These are phyloP conservation scores for Diadophis punctatus DNA, from an alignment of 2,113 vertebrate genomes.

Conservation along the genomic window DNA sequence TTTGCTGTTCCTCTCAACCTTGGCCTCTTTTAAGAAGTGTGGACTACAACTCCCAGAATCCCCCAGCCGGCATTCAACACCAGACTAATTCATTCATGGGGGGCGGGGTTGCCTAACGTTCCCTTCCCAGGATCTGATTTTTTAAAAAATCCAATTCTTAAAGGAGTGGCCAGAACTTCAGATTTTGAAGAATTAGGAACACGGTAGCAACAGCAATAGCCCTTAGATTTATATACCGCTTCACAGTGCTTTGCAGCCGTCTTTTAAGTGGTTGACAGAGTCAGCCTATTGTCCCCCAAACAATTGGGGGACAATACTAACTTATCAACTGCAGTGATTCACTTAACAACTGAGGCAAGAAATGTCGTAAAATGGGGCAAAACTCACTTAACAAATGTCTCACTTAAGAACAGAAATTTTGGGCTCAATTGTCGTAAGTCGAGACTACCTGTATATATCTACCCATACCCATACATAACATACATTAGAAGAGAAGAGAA, in stretches of 20 bases:
- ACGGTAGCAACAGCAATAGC: neutral
- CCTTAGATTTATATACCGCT: neutral
- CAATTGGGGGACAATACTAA: no score
- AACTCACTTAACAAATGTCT: no score
- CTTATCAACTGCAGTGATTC: no score
- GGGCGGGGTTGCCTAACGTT: neutral
- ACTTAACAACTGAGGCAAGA: no score
- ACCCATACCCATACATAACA: no score
- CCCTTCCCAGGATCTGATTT: neutral
- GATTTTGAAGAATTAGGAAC: neutral
- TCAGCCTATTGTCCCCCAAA: accelerated
- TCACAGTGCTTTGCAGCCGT: no score
- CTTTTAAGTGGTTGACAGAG: neutral
- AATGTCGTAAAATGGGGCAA: no score
- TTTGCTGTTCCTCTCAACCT: neutral
- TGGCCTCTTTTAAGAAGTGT: neutral
- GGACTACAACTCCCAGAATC: neutral
- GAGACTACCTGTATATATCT: no score
- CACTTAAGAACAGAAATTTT: no score
- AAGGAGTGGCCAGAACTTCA: neutral
- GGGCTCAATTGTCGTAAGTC: no score
- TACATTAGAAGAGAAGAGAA: no score
- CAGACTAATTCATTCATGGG: neutral
- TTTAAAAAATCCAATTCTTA: neutral
- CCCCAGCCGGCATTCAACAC: neutral